phyloP scores from a whole-genome alignment of 2,888 invertebrate species.

The Drosophila neonasuta region DNA sequence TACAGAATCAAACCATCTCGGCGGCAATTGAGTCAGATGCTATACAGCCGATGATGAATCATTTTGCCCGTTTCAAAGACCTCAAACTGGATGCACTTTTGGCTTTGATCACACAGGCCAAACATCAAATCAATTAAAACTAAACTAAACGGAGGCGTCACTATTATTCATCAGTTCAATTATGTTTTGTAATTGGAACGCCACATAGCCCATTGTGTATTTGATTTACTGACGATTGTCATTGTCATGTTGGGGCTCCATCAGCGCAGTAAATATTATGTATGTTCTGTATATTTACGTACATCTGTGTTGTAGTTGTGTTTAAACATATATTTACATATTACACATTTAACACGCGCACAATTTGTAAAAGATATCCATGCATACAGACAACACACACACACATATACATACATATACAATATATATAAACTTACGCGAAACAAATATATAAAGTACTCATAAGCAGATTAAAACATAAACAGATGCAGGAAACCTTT shows the following conservation, averaged over 20 bases:
- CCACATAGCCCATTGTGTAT: slow-evolving; percentile 30
- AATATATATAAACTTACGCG: slow-evolving; percentile 13
- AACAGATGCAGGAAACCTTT: slow-evolving; percentile 40
- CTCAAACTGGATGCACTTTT: slow-evolving; percentile 81
- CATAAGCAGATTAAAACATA: slow-evolving; percentile 46
- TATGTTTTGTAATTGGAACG: slow-evolving; percentile 23
- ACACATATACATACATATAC: slow-evolving; percentile 28
- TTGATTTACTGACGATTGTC: slow-evolving; percentile 35
- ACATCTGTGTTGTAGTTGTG: slow-evolving; percentile 55
- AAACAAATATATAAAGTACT: slow-evolving; percentile 50
- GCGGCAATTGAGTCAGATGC: slow-evolving; percentile 82
- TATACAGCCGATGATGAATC: slow-evolving; percentile 81
- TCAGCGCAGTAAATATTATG: slow-evolving; percentile 52
- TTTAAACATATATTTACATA: slow-evolving; percentile 53
- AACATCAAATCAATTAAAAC: slow-evolving; percentile 80
- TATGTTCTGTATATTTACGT: slow-evolving; percentile 52
- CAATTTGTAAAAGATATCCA: slow-evolving; percentile 51
- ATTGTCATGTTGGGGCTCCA: slow-evolving; percentile 39
- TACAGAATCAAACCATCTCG: slow-evolving; percentile 81
- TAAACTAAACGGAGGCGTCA: slow-evolving; percentile 68
- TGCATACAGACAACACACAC: slow-evolving; percentile 34
- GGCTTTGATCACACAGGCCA: slow-evolving; percentile 81
- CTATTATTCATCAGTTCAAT: slow-evolving; percentile 26
- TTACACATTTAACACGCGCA: slow-evolving; percentile 41
- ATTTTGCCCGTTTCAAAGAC: slow-evolving; percentile 81